Base-by-base conservation (phyloP, 2,797 vertebrate species). In the Bradypus variegatus region DNA sequence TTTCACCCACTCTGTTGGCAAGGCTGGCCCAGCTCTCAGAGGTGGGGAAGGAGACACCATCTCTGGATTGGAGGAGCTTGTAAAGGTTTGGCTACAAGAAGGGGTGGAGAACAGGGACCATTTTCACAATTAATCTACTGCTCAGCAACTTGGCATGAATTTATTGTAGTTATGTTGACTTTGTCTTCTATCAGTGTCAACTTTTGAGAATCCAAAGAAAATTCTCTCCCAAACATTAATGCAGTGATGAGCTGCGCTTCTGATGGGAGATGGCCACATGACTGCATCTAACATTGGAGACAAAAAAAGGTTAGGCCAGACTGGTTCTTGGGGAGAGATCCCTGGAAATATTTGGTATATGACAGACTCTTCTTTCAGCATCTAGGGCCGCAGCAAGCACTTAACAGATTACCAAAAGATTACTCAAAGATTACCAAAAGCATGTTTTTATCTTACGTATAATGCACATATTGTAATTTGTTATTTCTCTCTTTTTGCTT, bases 21-120 rank as follows among this genome's bases (percentile, higher is more conserved):
- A 60, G 82, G 16, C 53, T 13, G 8, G 8, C 29, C 48, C 38
- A 25, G 62, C 78, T 50, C 10, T 29, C n/a, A 23, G 38, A 33
- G 50, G 3, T 7, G 1, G 25, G 19, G 4, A 25, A 10, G 8
- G 29, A 41, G 60, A 65, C 33, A 14, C 48, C 18, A 2, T 4
- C 50, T 41, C 33, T 38, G 48, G 27, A 33, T 60, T 15, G 25
- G 58, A 75, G 16, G 76, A 73, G 11, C 36, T 75, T 38, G 45
- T 83, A 41, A 91, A 48, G 15, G 3, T 9, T 2, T 0, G 31
- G 78, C 3, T 36, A 8, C 33, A 2, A 5, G 31, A 31, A 13
- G 3, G 11, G 27, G 13, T 27, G 27, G 21, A n/a, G 55, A 31
- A 8, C 2, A 16, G 23, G 58, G 45, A 10, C 14, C 21, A 0